Evolutionary conservation across 1,140 invertebrate genomes (phyloP).

Genomic region (Sogatella furcifera): DNA sequence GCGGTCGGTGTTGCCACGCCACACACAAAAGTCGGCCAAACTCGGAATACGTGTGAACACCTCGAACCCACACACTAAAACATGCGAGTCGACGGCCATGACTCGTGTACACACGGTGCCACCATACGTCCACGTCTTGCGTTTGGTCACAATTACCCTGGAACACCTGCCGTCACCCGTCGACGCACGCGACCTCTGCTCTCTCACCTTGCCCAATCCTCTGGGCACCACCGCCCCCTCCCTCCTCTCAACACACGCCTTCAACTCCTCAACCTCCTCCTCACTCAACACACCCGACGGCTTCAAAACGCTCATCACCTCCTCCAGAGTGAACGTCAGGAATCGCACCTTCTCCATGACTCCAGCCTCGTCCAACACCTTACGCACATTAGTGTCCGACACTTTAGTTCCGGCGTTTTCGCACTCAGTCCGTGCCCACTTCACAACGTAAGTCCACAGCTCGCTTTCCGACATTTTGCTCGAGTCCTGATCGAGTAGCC

Average conservation of each 20-base stretch:
- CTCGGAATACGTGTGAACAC: slow-evolving; percentile 16
- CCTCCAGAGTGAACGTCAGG: slow-evolving; percentile 13
- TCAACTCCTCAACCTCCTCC: slow-evolving; percentile 13
- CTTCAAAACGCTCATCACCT: slow-evolving; percentile 8
- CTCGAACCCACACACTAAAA: slow-evolving; percentile 17
- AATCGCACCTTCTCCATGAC: slow-evolving; percentile 18
- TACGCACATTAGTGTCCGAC: slow-evolving; percentile 9
- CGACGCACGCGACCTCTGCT: neutral
- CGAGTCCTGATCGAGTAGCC: slow-evolving; percentile 18
- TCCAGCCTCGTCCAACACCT: slow-evolving; percentile 13
- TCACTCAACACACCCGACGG: slow-evolving; percentile 13
- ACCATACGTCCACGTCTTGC: slow-evolving; percentile 11
- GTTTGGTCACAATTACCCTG: slow-evolving; percentile 3
- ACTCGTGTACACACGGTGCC: slow-evolving; percentile 11
- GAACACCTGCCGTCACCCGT: slow-evolving; percentile 9
- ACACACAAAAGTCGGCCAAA: slow-evolving; percentile 1
- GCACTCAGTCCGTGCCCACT: slow-evolving; percentile 20
- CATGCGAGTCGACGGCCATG: neutral
- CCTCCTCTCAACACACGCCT: neutral
- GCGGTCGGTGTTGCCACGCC: neutral
- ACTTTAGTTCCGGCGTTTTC: neutral
- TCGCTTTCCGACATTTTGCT: slow-evolving; percentile 22
- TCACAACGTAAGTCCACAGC: slow-evolving; percentile 14
- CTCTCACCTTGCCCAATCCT: neutral
- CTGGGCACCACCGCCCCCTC: neutral